Evolutionary conservation across 2,797 vertebrate species (phyloP).

Genomic region (Carduelis carduelis): DNA sequence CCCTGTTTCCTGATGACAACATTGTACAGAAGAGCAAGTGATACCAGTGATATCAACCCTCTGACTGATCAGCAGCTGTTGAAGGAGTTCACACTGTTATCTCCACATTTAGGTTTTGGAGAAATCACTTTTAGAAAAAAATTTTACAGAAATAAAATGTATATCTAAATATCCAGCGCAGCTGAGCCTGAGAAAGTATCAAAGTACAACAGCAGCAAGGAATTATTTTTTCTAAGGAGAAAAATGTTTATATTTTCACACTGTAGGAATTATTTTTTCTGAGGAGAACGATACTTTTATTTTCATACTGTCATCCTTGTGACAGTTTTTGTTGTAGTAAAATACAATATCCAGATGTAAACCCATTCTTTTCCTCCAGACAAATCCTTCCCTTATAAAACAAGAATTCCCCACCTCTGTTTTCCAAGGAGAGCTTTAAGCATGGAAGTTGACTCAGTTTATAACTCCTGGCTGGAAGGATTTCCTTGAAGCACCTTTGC

Average conservation of each 20-base stretch:
- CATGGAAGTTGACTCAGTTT: neutral
- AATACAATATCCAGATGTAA: neutral
- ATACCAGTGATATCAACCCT: neutral
- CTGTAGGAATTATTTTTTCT: neutral
- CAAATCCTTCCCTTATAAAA: neutral
- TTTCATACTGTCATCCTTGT: neutral
- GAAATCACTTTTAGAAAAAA: neutral
- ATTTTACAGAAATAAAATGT: fast-evolving
- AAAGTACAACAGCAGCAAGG: neutral
- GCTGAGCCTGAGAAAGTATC: neutral
- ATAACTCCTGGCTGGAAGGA: neutral
- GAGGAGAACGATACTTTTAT: neutral
- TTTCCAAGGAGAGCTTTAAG: neutral
- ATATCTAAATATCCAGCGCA: neutral
- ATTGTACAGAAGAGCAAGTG: neutral
- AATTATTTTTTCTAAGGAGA: neutral
- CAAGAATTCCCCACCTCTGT: neutral
- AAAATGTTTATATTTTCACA: no score
- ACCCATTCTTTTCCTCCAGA: neutral
- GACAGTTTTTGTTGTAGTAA: neutral
- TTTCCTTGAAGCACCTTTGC: neutral
- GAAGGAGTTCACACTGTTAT: neutral
- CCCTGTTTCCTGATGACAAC: fast-evolving
- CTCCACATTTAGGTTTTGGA: neutral
- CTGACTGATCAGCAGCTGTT: neutral